These are phyloP conservation scores for Tinamus major DNA, from an alignment of 2,797 vertebrate genomes.

Conservation along the genomic window DNA sequence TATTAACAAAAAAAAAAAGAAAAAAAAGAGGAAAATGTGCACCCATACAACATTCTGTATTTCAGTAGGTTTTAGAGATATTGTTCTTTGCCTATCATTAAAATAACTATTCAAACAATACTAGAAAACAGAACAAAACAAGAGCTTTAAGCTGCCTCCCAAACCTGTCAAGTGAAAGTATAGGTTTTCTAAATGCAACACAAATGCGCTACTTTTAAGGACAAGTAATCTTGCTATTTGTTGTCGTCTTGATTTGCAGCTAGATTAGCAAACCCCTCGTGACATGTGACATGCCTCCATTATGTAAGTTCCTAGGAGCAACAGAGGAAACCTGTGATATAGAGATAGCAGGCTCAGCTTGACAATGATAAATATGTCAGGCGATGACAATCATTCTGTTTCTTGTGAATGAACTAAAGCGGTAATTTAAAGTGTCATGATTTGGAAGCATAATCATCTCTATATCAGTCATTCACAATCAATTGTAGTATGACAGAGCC, in stretches of 20 bases:
- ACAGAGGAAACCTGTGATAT: conserved; percentile 35
- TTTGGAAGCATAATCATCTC: conserved; percentile 42
- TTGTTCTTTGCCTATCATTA: conserved; percentile 2
- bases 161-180: conserved; percentile 41
- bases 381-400: conserved; percentile 33
- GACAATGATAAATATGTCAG: conserved; percentile 61
- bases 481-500: background rate
- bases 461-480: conserved; percentile 27
- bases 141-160: conserved; percentile 9
- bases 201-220: conserved; percentile 2
- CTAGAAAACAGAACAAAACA: background rate
- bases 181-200: conserved; percentile 23
- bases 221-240: conserved; percentile 21
- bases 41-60: background rate
- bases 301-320: conserved; percentile 23
- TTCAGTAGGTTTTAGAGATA: background rate
- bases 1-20: background rate
- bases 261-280: conserved; percentile 10
- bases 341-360: conserved; percentile 37
- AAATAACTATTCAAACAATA: background rate
- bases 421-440: conserved; percentile 57
- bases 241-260: conserved; percentile 34
- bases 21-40: background rate
- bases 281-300: background rate
- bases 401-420: conserved; percentile 63